Evolutionary conservation across 1,140 invertebrate genomes (phyloP), one percentile per base, ranked within the genome.

Genomic region (Protaetia brevitarsis): DNA sequence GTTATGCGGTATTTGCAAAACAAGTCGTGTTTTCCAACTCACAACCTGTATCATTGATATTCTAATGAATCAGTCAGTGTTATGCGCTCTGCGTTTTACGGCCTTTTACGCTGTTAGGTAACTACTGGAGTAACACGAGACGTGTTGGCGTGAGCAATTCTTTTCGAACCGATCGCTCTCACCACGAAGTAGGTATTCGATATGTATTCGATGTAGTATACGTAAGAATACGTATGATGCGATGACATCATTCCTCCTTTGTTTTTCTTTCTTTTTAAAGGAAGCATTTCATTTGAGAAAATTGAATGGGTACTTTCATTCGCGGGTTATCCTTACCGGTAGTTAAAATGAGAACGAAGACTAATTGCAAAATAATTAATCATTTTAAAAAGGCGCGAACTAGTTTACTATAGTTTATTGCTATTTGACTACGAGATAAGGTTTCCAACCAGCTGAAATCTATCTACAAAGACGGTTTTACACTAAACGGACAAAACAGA

Each of bases 141-240:
- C 41, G 41, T 51, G 41, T 51, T 51, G 41, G 41, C 41, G 41
- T 51, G 19, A 51, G 41, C 41, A 51, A 51, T 51, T 51, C 41
- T 51, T 51, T 51, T 10, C 41, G 41, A 51, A 10, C 19, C 13
- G 16, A 51, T 23, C 16, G 41, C 41, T 23, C 41, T 51, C 19
- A 51, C 19, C 26, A 23, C 41, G 8, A 51, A 45, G 41, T 11
- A 34, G 8, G 31, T 34, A 34, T n/a, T n/a, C n/a, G n/a, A n/a
- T n/a, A n/a, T n/a, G n/a, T n/a, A n/a, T n/a, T n/a, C n/a, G n/a
- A 34, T 6, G 31, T 34, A 5, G 37, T 45, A 34, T 45, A 13
- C 3, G 13, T 45, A 45, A 45, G 37, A 13, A 23, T 51, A 6
- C 26, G 11, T 23, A 23, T 23, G 13, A 19, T 7, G 19, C 41